Base-by-base conservation (phyloP, 2,888 invertebrate genomes). In the Pseudococcus viburni region DNA sequence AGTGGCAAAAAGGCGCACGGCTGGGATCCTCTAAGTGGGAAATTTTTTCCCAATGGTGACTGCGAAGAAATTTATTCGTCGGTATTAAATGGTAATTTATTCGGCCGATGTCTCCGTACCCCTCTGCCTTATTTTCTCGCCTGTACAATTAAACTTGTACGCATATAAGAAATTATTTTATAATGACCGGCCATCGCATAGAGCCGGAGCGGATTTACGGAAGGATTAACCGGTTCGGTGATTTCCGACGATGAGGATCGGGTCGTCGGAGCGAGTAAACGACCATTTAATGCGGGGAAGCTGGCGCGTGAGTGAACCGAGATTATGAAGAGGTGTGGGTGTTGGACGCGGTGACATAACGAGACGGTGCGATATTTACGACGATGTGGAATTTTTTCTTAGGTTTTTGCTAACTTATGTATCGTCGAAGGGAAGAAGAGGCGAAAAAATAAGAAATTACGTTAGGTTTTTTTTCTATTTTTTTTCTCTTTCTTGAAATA, bases 51-150 rank as follows among this genome's bases (percentile, higher is more conserved):
- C 5, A 1, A 73, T 33, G 33, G 1, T 33, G 26, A 11, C 26
- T 1, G 59, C 22, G 22, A 73, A 33, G 33, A 73, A 73, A 59
- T 59, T 73, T 73, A 73, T 73, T 26, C 68, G 1, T 33, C 68
- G 68, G 26, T 73, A 73, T 73, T 73, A 73, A 73, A 73, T 73
- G 1, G 11, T 73, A 73, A 73, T 73, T 73, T 73, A 73, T 73
- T 26, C 26, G 68, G 46, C 46, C 8, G 4, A 46, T 46, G 46
- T 12, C 46, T 46, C 5, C 12, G 46, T 17, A 12, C 17, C 17
- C 17, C 17, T 55, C 17, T 8, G 6, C 59, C 59, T 19, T 19
- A n/a, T 59, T 12, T 17, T 5, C 59, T 59, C 15, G 59, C 19
- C 7, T 59, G 19, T 19, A 6, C 19, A 59, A 59, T n/a, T 59